A percentile compares a stretch with the other conserved stretches of the same genome.
phyloP scores from a whole-genome alignment of 2,797 vertebrate species.

The Bufotes viridis region DNA sequence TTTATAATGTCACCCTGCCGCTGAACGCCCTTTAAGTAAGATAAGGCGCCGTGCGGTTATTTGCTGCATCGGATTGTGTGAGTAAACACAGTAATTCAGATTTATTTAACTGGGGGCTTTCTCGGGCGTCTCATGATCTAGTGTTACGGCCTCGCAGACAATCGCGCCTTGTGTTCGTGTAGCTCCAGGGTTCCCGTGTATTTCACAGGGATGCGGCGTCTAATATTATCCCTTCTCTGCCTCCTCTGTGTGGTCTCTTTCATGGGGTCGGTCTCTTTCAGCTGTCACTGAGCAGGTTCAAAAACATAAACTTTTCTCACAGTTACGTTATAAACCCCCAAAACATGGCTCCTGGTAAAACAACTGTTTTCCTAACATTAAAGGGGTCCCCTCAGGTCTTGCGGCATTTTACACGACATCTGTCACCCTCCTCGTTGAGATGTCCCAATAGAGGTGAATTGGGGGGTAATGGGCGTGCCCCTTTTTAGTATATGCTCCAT shows the following conservation, averaged over 20 bases:
- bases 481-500: not conserved
- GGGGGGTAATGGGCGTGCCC: not conserved
- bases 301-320: constrained; percentile 28
- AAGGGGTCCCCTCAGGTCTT: not conserved
- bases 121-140: constrained; percentile 2
- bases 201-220: not conserved
- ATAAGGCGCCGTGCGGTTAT: not conserved
- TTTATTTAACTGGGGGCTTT: not conserved
- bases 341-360: constrained; percentile 1
- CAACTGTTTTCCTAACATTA: constrained; percentile 30
- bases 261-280: constrained; percentile 10
- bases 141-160: not conserved
- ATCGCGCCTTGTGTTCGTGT: not conserved
- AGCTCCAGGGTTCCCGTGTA: not conserved
- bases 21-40: constrained; percentile 3
- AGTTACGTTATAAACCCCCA: not conserved
- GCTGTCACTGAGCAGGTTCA: constrained; percentile 37
- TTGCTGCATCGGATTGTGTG: constrained; percentile 23
- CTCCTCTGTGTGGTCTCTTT: constrained; percentile 4
- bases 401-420: not conserved
- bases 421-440: not conserved
- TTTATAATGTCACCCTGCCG: constrained; percentile 14
- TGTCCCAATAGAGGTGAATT: not conserved
- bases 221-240: not conserved
- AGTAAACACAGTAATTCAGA: constrained; percentile 36